Evolutionary conservation across 2,113 vertebrate species (phyloP).

Genomic region (Ictalurus punctatus): DNA sequence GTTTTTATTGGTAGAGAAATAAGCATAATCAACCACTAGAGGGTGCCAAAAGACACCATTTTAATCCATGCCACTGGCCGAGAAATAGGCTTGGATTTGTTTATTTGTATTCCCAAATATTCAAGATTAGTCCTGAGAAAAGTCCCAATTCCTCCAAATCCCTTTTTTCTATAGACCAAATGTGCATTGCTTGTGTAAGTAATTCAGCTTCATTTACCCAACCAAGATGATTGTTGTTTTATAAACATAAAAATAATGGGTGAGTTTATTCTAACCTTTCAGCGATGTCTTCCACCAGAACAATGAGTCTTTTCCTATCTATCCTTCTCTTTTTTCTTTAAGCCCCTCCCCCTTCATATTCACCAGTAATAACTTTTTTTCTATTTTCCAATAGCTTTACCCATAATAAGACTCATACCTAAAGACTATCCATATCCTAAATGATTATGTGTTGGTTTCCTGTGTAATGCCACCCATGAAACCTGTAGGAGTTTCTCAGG

Average conservation of each 20-base stretch:
- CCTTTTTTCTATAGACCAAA: not conserved
- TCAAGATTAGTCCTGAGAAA: not conserved
- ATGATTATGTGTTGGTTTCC: not conserved
- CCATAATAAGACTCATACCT: not conserved
- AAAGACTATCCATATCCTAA: not conserved
- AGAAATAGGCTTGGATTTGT: not conserved
- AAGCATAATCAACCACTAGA: conserved; percentile 17
- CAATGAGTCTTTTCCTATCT: not conserved
- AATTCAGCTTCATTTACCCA: not conserved
- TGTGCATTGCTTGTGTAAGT: not conserved
- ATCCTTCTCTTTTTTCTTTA: not conserved
- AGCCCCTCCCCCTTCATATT: not conserved
- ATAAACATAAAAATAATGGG: not conserved
- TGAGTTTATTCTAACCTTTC: not conserved
- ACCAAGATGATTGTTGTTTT: not conserved
- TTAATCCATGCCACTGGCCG: not conserved
- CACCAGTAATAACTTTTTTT: not conserved
- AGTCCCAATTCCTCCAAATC: not conserved
- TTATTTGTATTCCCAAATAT: not conserved
- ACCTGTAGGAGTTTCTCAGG: not conserved
- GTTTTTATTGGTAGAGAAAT: not conserved
- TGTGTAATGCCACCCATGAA: not conserved
- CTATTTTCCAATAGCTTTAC: conserved; percentile 23
- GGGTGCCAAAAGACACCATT: not conserved
- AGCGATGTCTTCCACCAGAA: not conserved